phyloP scores from a whole-genome alignment of 2,888 invertebrate genomes.

The Synanthedon tipuliformis region DNA sequence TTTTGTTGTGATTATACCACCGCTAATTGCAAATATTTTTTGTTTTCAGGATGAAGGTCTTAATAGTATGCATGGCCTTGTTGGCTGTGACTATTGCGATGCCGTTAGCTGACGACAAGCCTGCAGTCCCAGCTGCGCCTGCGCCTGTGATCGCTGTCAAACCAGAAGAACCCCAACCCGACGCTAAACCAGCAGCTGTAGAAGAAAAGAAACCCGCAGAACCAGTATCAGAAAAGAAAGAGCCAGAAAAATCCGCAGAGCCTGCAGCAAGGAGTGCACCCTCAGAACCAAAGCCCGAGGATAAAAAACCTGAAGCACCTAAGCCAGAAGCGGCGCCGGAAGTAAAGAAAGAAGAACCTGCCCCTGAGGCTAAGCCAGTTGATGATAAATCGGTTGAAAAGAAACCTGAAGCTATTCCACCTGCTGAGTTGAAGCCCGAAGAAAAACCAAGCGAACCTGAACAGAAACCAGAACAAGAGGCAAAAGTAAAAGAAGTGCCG shows the following conservation, averaged over 20 bases:
- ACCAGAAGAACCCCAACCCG: conserved; percentile 20
- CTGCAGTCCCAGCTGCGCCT: conserved; percentile 25
- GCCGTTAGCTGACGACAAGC: conserved; percentile 70
- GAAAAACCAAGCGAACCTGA: conserved; percentile 19
- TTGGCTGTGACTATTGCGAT: conserved; percentile 68
- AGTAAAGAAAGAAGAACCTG: conserved; percentile 9
- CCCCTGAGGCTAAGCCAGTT: conserved; percentile 7
- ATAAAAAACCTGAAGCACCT: conserved; percentile 18
- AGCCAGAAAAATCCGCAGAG: conserved; percentile 17
- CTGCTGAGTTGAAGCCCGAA: conserved; percentile 18
- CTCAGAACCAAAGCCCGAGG: conserved; percentile 2
- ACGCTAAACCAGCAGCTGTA: conserved; percentile 18
- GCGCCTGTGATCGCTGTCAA: conserved; percentile 17
- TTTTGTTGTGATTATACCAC: conserved; percentile 16
- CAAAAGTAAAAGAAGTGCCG: conserved; percentile 34
- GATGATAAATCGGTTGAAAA: conserved; percentile 22
- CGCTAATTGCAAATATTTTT: conserved; percentile 39
- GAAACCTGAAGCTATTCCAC: conserved; percentile 24
- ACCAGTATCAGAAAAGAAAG: conserved; percentile 11
- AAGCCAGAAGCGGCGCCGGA: conserved; percentile 15
- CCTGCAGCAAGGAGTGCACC: conserved; percentile 3
- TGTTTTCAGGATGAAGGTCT: conserved; percentile 73
- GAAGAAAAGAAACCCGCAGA: conserved; percentile 19
- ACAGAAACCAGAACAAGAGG: conserved; percentile 13
- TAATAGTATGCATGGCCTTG: conserved; percentile 71